These are phyloP conservation scores for Neomorphus geoffroyi DNA, from an alignment of 2,797 vertebrate species.

Conservation along the genomic window DNA sequence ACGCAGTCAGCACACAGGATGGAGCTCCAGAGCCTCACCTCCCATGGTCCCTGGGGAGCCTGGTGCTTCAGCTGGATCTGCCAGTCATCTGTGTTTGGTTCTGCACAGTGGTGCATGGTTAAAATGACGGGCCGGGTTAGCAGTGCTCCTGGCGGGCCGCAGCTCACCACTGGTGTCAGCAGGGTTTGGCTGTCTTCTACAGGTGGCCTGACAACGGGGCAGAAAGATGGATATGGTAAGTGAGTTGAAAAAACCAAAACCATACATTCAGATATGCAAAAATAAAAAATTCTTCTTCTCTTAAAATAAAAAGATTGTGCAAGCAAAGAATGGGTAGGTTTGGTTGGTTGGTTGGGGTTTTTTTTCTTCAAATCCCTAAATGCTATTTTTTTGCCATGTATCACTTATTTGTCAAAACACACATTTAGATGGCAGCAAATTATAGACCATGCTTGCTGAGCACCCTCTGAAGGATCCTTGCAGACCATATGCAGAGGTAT, in stretches of 20 bases:
- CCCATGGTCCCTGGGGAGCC: conserved; percentile 89
- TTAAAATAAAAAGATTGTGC: background rate
- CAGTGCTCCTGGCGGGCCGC: conserved; percentile 90
- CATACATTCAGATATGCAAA: background rate
- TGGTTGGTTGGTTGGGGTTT: background rate
- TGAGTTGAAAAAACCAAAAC: background rate
- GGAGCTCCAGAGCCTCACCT: conserved; percentile 81
- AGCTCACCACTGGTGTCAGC: conserved; percentile 94
- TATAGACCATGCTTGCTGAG: background rate
- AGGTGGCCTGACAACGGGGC: conserved; percentile 78
- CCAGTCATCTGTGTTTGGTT: conserved; percentile 92
- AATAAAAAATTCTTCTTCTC: background rate
- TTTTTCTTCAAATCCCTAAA: background rate
- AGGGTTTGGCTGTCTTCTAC: conserved; percentile 93
- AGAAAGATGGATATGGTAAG: background rate
- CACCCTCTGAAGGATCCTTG: background rate
- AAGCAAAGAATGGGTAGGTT: background rate
- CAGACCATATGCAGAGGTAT: background rate
- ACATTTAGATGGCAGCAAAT: background rate
- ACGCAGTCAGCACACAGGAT: background rate
- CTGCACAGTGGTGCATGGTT: conserved; percentile 95
- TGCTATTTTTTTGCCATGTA: background rate
- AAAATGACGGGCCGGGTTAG: conserved; percentile 92
- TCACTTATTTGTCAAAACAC: background rate
- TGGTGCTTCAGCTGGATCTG: conserved; percentile 95